These are phyloP conservation scores for Athetis lepigone DNA, from an alignment of 2,888 invertebrate species.

Conservation along the genomic window DNA sequence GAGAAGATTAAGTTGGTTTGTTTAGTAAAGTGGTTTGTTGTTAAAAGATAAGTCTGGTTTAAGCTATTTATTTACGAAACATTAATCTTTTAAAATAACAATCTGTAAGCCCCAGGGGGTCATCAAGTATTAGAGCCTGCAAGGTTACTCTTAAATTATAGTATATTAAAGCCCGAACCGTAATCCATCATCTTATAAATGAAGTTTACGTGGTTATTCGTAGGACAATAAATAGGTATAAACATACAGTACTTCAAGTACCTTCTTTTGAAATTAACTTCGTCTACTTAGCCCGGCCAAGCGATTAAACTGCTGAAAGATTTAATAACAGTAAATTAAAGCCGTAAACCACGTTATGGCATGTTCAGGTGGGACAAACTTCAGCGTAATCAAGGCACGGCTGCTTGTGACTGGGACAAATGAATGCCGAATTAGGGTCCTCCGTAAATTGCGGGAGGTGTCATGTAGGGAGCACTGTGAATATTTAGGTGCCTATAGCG, in stretches of 20 bases:
- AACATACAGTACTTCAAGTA: constrained; percentile 1
- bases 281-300: constrained; percentile 5
- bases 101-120: no score
- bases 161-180: no score
- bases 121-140: no score
- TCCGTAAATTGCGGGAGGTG: constrained; percentile 53
- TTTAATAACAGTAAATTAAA: constrained; percentile 61
- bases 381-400: constrained; percentile 53
- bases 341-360: constrained; percentile 57
- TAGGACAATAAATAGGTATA: not conserved
- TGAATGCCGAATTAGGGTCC: constrained; percentile 48
- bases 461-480: constrained; percentile 28
- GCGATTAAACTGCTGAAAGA: constrained; percentile 34
- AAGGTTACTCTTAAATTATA: no score
- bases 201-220: not conserved
- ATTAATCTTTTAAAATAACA: no score
- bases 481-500: constrained; percentile 5
- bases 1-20: no score
- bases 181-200: no score
- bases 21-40: no score
- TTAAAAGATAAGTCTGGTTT: not conserved
- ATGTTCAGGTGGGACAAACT: constrained; percentile 54
- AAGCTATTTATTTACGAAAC: no score
- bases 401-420: constrained; percentile 57
- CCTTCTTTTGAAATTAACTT: constrained; percentile 19